Evolutionary conservation across 2,888 invertebrate genomes (phyloP), one percentile per base, ranked within the genome.

Genomic region (Scrobipalpa atriplicella): DNA sequence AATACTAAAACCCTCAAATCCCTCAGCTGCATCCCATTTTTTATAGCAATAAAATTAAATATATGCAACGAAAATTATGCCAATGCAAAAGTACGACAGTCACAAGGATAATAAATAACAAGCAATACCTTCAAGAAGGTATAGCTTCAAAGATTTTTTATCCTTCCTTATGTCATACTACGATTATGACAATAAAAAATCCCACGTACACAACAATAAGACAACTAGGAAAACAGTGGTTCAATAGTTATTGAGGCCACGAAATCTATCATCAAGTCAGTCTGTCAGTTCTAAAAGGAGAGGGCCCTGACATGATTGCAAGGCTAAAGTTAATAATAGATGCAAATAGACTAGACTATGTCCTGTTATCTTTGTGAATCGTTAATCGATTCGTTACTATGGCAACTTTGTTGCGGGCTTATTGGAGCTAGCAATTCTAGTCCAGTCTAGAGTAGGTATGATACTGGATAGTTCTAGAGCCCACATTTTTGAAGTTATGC

Each of bases 221-320:
- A 54, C n/a, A n/a, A 47, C 47, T 16, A 47, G 47, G 47, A 47
- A 47, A 47, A 43, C 43, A 1, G 7, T n/a, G 2, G 47, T 47
- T 6, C n/a, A 47, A n/a, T 47, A 47, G 47, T 47, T 1, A 47
- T 16, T 62, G 29, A 43, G 62, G 62, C 10, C 69, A 65, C 67
- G 67, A 68, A 47, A 69, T 67, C 52, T 8, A 54, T 54, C 11
- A 71, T 67, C 68, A 68, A 52, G 43, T 29, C 43, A 43, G 47
- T n/a, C 47, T n/a, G 56, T 63, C 64, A 67, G 63, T 69, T 66
- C 66, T 72, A 70, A 66, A 72, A 72, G 71, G 69, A 68, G 69
- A 66, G 62, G 75, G 66, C 83, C 84, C 41, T 84, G 83, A 77
- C 85, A 82, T 76, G 66, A 76, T 78, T 80, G 70, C 71, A 63